phyloP scores from a whole-genome alignment of 64 coral and sea anemone genomes.

The Porites australiensis region DNA sequence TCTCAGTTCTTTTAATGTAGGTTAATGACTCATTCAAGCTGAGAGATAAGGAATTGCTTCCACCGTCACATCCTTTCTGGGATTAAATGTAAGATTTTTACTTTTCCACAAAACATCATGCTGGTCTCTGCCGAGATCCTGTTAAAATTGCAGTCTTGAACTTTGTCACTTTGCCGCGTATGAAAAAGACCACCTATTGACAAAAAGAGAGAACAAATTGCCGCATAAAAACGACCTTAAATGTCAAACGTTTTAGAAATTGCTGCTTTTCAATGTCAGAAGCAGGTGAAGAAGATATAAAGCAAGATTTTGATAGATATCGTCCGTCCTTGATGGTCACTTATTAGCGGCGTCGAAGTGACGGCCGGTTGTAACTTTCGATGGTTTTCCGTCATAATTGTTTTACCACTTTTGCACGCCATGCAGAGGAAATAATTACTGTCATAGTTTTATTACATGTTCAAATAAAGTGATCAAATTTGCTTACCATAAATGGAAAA shows the following conservation, averaged over 20 bases:
- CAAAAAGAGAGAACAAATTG: background rate
- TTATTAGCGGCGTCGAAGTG: background rate
- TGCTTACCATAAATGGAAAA: background rate
- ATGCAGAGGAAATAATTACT: background rate
- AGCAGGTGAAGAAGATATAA: background rate
- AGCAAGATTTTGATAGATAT: background rate
- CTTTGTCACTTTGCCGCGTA: too few species aligned
- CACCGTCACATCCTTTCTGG: background rate
- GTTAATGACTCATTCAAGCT: background rate
- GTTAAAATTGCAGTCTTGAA: too few species aligned
- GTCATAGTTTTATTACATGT: background rate
- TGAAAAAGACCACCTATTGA: too few species aligned
- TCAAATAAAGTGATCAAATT: constrained; percentile 2
- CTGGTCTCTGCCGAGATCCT: too few species aligned
- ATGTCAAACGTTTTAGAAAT: background rate
- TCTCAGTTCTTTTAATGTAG: background rate
- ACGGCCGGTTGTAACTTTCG: background rate
- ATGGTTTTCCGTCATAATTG: background rate
- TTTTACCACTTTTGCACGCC: background rate
- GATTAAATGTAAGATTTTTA: background rate
- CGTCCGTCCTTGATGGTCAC: background rate
- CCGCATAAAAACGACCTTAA: background rate
- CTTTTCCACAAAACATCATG: too few species aligned
- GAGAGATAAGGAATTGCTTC: background rate
- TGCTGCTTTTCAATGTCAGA: background rate